A percentile compares a stretch with the other conserved stretches of the same genome.
phyloP scores from a whole-genome alignment of 2,113 vertebrate genomes.

The Thamnophis sirtalis region DNA sequence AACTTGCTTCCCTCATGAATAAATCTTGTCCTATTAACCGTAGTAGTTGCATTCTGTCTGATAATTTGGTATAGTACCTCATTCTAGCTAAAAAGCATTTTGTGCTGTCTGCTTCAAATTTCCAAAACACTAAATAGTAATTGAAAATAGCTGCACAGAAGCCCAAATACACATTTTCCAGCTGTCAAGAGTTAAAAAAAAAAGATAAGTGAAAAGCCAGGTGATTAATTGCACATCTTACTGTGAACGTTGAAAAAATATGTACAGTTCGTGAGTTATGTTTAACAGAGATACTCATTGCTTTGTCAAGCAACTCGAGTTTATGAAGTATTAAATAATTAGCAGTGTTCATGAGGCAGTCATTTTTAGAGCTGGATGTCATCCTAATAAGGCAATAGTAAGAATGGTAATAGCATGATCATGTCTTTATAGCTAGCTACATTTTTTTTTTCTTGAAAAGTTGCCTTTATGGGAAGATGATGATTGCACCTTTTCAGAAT shows the following conservation, averaged over 20 bases:
- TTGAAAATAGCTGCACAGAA: slow-evolving; percentile 53
- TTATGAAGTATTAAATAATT: slow-evolving; percentile 24
- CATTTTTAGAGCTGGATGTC: slow-evolving; percentile 8
- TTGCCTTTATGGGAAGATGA: background rate
- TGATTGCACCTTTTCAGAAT: slow-evolving; percentile 17
- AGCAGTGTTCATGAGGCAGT: background rate
- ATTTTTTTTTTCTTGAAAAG: accelerated
- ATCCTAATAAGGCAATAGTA: slow-evolving; percentile 25
- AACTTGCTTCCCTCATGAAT: slow-evolving; percentile 47
- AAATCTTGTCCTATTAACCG: slow-evolving; percentile 51
- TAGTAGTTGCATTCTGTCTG: slow-evolving; percentile 39
- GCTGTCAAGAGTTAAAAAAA: slow-evolving; percentile 42
- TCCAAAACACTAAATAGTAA: slow-evolving; percentile 62
- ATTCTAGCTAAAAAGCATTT: slow-evolving; percentile 46
- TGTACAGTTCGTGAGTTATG: slow-evolving; percentile 2
- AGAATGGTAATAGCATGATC: background rate
- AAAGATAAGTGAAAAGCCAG: slow-evolving; percentile 16
- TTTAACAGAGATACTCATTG: slow-evolving; percentile 29
- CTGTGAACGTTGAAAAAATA: slow-evolving; percentile 34
- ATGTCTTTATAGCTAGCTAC: background rate
- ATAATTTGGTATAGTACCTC: slow-evolving; percentile 47
- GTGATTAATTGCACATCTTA: slow-evolving; percentile 56
- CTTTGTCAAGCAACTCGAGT: slow-evolving; percentile 11
- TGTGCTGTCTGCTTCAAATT: slow-evolving; percentile 54
- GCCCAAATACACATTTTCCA: slow-evolving; percentile 58